These are phyloP conservation scores for Paragorgia papillata DNA, from an alignment of 92 coral and sea anemone species.

Conservation along the genomic window DNA sequence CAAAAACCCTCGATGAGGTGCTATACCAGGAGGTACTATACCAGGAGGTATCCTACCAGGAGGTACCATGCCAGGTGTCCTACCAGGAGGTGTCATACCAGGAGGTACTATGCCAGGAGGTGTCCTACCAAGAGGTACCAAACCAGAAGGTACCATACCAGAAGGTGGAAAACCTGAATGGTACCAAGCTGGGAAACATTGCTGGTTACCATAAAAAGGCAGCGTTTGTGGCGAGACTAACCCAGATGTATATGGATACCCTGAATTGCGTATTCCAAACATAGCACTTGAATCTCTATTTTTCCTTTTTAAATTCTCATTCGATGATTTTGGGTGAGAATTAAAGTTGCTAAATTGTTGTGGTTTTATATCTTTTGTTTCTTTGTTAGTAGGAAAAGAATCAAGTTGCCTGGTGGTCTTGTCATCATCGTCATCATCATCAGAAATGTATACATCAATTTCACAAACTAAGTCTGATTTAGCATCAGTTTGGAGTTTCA, in stretches of 20 bases:
- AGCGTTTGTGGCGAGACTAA: not conserved
- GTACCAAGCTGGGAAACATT: not conserved
- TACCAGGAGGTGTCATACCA: too few species aligned
- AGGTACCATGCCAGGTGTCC: too few species aligned
- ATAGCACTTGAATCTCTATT: not conserved
- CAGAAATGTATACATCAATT: not conserved
- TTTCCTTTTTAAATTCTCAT: not conserved
- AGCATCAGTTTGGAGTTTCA: not conserved
- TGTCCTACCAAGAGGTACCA: too few species aligned
- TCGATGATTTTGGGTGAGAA: not conserved
- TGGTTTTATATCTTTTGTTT: not conserved
- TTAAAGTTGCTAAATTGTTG: not conserved
- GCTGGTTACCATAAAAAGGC: not conserved
- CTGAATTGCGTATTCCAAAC: not conserved
- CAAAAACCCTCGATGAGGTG: constrained; percentile 1
- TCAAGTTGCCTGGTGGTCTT: not conserved
- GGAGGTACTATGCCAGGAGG: too few species aligned
- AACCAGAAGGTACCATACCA: too few species aligned
- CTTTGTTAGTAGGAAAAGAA: not conserved
- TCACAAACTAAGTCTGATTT: not conserved
- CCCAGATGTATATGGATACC: not conserved
- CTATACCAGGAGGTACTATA: not conserved
- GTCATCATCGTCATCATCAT: not conserved
- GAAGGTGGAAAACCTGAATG: not conserved
- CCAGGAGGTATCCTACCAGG: too few species aligned